These are phyloP conservation scores for Pelodiscus sinensis DNA, from an alignment of 2,113 vertebrate species.

Conservation along the genomic window DNA sequence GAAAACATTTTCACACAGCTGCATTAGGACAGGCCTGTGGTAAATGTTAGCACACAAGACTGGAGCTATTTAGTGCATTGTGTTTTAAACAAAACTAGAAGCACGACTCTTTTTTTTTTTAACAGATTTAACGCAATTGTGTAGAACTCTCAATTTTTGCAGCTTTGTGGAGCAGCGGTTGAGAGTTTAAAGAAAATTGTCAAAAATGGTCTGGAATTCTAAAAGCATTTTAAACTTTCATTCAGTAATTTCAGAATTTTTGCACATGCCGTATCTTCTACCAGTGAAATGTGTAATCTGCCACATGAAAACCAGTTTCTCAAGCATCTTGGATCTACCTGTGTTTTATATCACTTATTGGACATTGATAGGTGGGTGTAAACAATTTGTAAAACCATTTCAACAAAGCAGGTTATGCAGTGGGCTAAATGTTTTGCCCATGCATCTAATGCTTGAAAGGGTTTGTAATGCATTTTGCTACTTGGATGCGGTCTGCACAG, in stretches of 20 bases:
- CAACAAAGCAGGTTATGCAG: constrained; percentile 43
- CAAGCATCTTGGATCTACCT: constrained; percentile 31
- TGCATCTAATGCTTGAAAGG: constrained; percentile 7
- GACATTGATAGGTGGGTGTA: constrained; percentile 51
- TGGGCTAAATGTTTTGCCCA: constrained; percentile 13
- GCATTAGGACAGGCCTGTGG: constrained; percentile 19
- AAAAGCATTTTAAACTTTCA: constrained; percentile 4
- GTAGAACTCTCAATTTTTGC: not conserved
- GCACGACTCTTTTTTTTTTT: constrained; percentile 10
- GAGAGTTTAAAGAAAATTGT: constrained; percentile 27
- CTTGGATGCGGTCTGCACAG: constrained; percentile 34
- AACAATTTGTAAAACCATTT: constrained; percentile 60
- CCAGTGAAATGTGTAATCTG: constrained; percentile 31
- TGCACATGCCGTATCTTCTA: constrained; percentile 11
- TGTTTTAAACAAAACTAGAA: constrained; percentile 52
- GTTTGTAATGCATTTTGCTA: constrained; percentile 35
- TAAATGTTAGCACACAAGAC: constrained; percentile 48
- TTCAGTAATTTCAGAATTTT: constrained; percentile 31
- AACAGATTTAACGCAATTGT: constrained; percentile 8
- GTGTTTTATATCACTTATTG: constrained; percentile 36
- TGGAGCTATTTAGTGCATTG: constrained; percentile 57
- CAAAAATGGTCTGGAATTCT: constrained; percentile 32
- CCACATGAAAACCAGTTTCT: constrained; percentile 35
- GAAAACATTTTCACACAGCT: constrained; percentile 37
- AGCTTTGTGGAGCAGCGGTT: not conserved